Evolutionary conservation across 2,888 invertebrate genomes (phyloP), one percentile per base, ranked within the genome.

Genomic region (Dichetophora obliterata): DNA sequence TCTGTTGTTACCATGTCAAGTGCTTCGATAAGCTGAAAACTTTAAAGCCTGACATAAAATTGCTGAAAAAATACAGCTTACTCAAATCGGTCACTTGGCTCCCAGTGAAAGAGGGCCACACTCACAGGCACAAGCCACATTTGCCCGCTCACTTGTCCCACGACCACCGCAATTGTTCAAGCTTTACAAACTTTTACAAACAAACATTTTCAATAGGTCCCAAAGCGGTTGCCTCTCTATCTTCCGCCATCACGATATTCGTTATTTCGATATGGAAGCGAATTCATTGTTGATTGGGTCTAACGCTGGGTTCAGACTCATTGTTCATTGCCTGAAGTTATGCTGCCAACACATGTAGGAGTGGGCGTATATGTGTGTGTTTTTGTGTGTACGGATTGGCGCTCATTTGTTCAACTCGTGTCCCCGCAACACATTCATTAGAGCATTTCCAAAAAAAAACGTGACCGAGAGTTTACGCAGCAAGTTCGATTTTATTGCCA

Each of bases 401-500:
- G 54, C 52, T 70, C 54, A 70, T 70, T 70, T 70, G 34, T 70
- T 31, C 19, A 70, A 19, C 54, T 70, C 31, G 54, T 54, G 70
- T 31, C 48, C n/a, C 27, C 31, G 11, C 54, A 37, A 37, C 37
- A 34, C 19, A 31, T 65, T 52, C 65, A 50, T 65, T 66, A 48
- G 34, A 74, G 54, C 65, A 54, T 74, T 74, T 74, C 54, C 3
- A 61, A 54, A 61, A 54, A 54, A 43, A 65, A 74, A 74, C 66
- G 74, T 74, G 74, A 74, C 66, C 74, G 5, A 50, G 66, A 37
- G 74, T 63, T 73, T 63, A 43, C 22, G 9, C 66, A 66, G 27
- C 31, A 52, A 74, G 66, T 65, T 54, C 74, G 66, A 74, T 66
- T 52, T 65, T 27, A 37, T 72, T n/a, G 48, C 43, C 24, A 27